Evolutionary conservation across 2,888 invertebrate genomes (phyloP).

Genomic region (Cybosia mesomella): DNA sequence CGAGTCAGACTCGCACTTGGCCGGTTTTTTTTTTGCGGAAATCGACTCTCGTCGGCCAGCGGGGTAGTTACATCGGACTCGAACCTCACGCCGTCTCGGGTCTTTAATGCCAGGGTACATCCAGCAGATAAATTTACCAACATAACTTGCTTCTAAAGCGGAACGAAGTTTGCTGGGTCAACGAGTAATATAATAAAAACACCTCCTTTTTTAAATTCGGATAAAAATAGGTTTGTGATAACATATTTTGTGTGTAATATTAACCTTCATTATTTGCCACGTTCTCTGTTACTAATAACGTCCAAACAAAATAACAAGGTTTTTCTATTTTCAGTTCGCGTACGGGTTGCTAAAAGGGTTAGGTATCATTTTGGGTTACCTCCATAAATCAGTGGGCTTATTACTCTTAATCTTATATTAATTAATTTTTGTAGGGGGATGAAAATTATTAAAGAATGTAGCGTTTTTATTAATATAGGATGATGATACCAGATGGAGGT

Average conservation of each 20-base stretch:
- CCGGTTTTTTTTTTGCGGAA: too few relatives aligned
- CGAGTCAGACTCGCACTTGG: too few relatives aligned
- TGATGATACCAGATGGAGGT: slow-evolving; percentile 24
- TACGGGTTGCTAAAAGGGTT: slow-evolving; percentile 55
- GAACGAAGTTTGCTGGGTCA: too few relatives aligned
- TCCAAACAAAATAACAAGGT: slow-evolving; percentile 29
- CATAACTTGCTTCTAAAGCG: too few relatives aligned
- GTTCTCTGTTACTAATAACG: slow-evolving; percentile 24
- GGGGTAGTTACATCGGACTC: too few relatives aligned
- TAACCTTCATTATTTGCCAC: slow-evolving; percentile 9
- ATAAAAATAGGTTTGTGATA: neutral
- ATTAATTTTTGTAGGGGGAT: slow-evolving; percentile 65
- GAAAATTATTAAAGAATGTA: slow-evolving; percentile 51
- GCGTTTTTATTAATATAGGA: slow-evolving; percentile 27
- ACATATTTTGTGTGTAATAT: slow-evolving; percentile 1
- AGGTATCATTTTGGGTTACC: slow-evolving; percentile 55
- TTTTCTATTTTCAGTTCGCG: slow-evolving; percentile 23
- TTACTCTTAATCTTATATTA: slow-evolving; percentile 67
- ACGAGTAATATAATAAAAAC: too few relatives aligned
- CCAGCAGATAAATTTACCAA: too few relatives aligned
- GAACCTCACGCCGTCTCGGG: too few relatives aligned
- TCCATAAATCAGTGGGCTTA: slow-evolving; percentile 64
- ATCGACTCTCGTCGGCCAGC: too few relatives aligned
- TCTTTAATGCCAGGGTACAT: too few relatives aligned
- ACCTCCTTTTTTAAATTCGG: too few relatives aligned